Conservation (phyloP, 2,797 vertebrate genomes). For the Lemur catta region DNA sequence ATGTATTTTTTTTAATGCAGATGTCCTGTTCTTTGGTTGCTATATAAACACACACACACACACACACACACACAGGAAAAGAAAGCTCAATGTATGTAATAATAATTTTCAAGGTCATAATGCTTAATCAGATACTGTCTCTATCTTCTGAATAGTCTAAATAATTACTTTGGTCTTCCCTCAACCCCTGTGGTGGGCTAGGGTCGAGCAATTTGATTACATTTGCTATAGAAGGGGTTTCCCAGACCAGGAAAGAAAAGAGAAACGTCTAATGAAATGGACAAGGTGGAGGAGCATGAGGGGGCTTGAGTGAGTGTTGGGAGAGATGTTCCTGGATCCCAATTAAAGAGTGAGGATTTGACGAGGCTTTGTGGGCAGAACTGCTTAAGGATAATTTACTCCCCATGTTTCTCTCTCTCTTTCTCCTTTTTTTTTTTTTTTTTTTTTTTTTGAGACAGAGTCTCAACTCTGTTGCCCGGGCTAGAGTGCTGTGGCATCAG, state of each 20-base stretch:
- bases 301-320: neutral
- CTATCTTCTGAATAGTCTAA: neutral
- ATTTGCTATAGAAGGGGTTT: neutral
- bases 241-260: neutral
- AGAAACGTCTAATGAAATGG: neutral
- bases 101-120: conserved; percentile 17
- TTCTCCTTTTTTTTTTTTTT: too few species aligned
- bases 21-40: neutral
- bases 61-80: neutral
- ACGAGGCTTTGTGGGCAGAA: neutral
- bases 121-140: neutral
- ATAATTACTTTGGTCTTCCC: neutral
- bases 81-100: neutral
- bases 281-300: neutral
- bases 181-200: neutral
- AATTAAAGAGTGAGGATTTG: neutral
- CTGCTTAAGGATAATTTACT: neutral
- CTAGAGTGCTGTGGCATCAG: too few species aligned
- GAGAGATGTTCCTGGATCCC: neutral
- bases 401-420: neutral
- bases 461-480: too few species aligned
- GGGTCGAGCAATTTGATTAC: neutral
- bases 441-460: too few species aligned
- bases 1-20: neutral
- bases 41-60: neutral